phyloP scores from a whole-genome alignment of 2,797 vertebrate genomes.

The Alauda arvensis region DNA sequence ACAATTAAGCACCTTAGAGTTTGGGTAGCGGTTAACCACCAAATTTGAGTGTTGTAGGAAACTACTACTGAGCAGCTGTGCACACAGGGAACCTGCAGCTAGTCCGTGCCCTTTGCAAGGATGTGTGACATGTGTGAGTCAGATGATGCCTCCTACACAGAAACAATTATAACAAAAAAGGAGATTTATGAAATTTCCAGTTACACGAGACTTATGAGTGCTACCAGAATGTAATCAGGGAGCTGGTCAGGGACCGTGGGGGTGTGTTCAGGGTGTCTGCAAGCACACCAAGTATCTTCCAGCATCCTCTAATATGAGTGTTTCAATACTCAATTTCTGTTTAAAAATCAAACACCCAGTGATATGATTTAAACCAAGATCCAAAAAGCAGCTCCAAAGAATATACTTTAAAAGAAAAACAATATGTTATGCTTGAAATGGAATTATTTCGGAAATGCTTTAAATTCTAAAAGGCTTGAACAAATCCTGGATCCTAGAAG shows the following conservation, averaged over 20 bases:
- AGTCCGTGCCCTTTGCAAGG: background rate
- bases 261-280: rapidly evolving
- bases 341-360: background rate
- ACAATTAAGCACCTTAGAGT: background rate
- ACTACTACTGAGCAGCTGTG: background rate
- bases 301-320: rapidly evolving
- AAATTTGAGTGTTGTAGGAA: background rate
- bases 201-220: background rate
- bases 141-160: background rate
- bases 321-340: background rate
- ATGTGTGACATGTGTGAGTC: rapidly evolving
- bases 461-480: background rate
- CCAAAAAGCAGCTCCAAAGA: background rate
- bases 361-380: background rate
- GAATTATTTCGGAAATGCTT: background rate
- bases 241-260: background rate
- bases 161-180: background rate
- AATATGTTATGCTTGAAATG: background rate
- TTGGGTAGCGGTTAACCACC: background rate
- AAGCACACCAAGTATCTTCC: background rate
- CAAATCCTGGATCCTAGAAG: background rate
- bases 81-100: background rate
- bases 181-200: background rate
- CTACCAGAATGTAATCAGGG: background rate
- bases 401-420: background rate